Base-by-base conservation (phyloP, 2,797 vertebrate genomes). In the Pterois miles region DNA sequence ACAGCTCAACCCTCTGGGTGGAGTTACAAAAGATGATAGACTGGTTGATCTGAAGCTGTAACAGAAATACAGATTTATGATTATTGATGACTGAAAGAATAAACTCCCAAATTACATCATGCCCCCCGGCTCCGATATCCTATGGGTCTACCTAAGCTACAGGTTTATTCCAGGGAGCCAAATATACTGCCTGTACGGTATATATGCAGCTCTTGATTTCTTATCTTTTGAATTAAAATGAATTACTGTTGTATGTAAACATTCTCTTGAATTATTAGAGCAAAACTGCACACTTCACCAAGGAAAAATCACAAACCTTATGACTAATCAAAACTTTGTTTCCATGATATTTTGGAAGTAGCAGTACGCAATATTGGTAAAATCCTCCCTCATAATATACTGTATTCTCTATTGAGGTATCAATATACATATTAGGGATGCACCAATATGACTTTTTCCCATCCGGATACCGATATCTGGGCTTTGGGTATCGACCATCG, bases 1-100 rank as follows among this genome's bases (percentile, higher is more conserved):
- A 74, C 36, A 94, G 93, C 69, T 94, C 93, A 22, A 94, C 93
- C 53, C 93, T 89, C 84, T 94, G 95, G 36, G 94, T 92, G 16
- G 91, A 94, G 87, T 93, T 94, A 65, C 92, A 94, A 76, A 94
- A 94, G 65, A 94, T 94, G 81, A 94, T 94, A 0, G 93, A 94
- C 88, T 94, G 93, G 74, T 94, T 94, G 80, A 93, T 94, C 86
- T 93, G 93, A 43, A 94, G 88, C 92, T 94, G 86, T 33, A 77
- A 80, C 0, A 70, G 4, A 76, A 82, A 84, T 14, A 71, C 0
- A 80, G 7, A 63, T 8, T 13, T 22, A 23, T 8, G 6, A 46
- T 73, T 23, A 71, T 20, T 40, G 1, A 66, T 34, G 6, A 34
- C 4, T 25, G 8, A 54, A 56, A 25, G 8, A 73, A 36, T 14